Conservation (phyloP, 1,140 invertebrate genomes). For the Psilanteris sp. region DNA sequence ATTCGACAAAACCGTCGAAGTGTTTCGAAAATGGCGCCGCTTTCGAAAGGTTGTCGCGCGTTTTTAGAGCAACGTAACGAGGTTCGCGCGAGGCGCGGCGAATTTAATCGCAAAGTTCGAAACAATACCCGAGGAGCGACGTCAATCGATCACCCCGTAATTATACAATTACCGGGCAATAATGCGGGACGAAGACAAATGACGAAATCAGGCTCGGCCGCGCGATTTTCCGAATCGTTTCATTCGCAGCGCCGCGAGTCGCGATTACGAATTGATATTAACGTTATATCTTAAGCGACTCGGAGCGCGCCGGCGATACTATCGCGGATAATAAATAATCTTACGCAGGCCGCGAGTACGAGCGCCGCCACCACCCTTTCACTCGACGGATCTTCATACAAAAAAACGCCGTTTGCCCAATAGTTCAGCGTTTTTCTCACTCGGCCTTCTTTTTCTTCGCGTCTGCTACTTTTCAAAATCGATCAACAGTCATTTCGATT, state of each 20-base stretch:
- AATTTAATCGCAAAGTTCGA: conserved; percentile 20
- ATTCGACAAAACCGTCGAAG: too few species aligned
- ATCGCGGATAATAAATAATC: conserved; percentile 50
- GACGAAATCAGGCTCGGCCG: conserved; percentile 31
- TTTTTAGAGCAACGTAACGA: neutral
- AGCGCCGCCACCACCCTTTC: conserved; percentile 40
- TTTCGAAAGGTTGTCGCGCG: too few species aligned
- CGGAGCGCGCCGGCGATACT: conserved; percentile 28
- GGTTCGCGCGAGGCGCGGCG: neutral
- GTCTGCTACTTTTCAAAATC: too few species aligned
- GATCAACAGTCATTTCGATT: too few species aligned
- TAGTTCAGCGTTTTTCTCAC: too few species aligned
- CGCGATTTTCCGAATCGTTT: conserved; percentile 42
- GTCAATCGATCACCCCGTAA: conserved; percentile 24
- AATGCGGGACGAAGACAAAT: conserved; percentile 34
- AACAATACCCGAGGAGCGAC: conserved; percentile 25
- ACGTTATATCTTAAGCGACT: conserved; percentile 42
- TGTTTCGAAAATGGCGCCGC: too few species aligned
- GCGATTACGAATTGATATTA: conserved; percentile 46
- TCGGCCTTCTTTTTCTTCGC: too few species aligned
- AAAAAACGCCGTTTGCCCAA: conserved; percentile 8
- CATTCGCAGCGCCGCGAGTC: conserved; percentile 19
- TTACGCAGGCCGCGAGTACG: conserved; percentile 22
- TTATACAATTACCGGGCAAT: conserved; percentile 37
- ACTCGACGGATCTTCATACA: conserved; percentile 27